Percentiles rank a stretch among this genome's conserved stretches.
Conservation (phyloP, 2,797 vertebrate genomes). For the Amblyopsis hoosieri region DNA sequence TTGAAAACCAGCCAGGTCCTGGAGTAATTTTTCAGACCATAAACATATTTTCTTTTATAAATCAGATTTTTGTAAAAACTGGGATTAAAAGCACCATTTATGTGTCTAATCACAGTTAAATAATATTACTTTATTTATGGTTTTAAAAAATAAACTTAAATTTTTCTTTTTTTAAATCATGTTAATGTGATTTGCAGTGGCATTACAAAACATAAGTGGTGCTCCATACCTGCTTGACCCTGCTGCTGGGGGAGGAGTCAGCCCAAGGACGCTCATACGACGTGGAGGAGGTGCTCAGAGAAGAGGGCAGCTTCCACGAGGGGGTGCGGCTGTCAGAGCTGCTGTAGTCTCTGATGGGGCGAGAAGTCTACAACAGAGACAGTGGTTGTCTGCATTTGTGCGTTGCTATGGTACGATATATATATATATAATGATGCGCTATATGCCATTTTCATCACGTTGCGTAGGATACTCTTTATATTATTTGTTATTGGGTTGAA, state of each 20-base stretch:
- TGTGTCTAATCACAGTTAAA: no score
- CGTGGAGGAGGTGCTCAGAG: constrained; percentile 76
- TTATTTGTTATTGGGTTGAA: not conserved
- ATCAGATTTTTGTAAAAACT: no score
- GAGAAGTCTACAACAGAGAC: constrained; percentile 70
- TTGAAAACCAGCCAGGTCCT: no score
- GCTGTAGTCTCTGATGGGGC: constrained; percentile 79
- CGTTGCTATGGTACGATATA: not conserved
- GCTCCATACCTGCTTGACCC: constrained; percentile 82
- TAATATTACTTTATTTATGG: no score
- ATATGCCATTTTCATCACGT: not conserved
- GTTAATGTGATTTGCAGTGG: not conserved
- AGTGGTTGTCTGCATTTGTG: not conserved
- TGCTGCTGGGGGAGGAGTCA: constrained; percentile 77
- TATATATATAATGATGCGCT: not conserved
- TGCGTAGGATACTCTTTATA: not conserved
- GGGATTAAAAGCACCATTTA: no score
- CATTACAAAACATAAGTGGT: constrained; percentile 15
- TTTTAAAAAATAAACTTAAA: no score
- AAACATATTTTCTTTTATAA: no score
- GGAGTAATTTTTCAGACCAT: no score
- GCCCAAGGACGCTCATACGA: constrained; percentile 79
- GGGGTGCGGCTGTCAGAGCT: constrained; percentile 75
- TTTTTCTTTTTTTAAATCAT: no score
- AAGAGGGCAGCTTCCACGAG: constrained; percentile 82